phyloP scores from a whole-genome alignment of 2,797 vertebrate species.

The Pantherophis vulpinus region DNA sequence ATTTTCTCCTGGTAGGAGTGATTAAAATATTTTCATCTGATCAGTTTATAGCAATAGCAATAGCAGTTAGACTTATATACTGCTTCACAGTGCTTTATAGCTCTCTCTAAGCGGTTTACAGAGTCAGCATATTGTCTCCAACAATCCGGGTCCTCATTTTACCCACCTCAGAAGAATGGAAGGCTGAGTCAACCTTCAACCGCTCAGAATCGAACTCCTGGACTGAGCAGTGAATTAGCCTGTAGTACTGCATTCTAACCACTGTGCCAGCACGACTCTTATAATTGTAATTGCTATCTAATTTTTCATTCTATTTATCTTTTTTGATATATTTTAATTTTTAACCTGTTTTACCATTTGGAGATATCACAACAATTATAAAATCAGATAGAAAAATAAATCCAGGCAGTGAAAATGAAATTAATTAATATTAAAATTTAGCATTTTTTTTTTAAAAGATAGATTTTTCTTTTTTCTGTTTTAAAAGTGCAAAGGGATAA shows the following conservation, averaged over 20 bases:
- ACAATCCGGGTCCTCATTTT: background rate
- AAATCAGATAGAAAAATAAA: background rate
- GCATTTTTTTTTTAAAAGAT: constrained; percentile 36
- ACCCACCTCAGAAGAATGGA: background rate
- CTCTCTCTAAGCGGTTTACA: background rate
- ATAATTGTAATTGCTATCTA: background rate
- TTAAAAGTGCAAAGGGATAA: constrained; percentile 29
- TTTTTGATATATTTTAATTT: background rate
- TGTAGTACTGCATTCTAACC: background rate
- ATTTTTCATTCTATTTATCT: background rate
- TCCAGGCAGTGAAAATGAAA: background rate
- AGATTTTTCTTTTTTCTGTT: constrained; percentile 19
- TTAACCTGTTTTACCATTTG: background rate
- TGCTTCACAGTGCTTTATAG: background rate
- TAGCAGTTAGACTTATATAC: background rate
- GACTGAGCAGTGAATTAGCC: background rate
- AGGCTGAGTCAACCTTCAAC: background rate
- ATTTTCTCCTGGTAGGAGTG: background rate
- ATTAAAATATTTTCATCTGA: background rate
- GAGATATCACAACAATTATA: background rate
- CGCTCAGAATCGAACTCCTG: background rate
- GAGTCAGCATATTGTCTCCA: background rate
- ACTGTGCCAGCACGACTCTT: background rate
- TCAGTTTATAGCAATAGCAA: background rate
- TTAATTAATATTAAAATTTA: background rate